phyloP scores from a whole-genome alignment of 2,113 vertebrate genomes.

The Pionites leucogaster region DNA sequence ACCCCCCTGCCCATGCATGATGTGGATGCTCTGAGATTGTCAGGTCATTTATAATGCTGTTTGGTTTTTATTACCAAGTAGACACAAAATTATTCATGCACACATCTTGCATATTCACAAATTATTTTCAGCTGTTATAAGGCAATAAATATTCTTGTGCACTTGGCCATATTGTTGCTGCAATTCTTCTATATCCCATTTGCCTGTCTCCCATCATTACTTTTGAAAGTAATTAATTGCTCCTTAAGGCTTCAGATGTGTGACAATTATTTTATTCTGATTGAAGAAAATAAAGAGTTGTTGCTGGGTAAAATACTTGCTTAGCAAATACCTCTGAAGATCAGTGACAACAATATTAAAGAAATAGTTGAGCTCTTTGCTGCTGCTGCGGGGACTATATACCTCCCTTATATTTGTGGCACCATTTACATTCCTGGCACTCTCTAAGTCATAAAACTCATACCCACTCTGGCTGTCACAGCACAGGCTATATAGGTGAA shows the following conservation, averaged over 20 bases:
- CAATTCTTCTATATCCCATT: not conserved
- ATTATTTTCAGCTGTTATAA: slow-evolving; percentile 14
- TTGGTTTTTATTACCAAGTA: not conserved
- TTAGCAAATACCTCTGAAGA: not conserved
- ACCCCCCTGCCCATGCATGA: not conserved
- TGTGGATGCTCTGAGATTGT: not conserved
- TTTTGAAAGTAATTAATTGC: not conserved
- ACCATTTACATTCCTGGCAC: not conserved
- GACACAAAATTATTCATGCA: not conserved
- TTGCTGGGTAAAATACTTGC: not conserved
- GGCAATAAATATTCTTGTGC: not conserved
- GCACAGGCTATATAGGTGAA: not conserved
- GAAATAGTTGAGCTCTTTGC: not conserved
- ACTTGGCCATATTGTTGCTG: not conserved
- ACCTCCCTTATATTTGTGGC: not conserved
- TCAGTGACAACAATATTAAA: not conserved
- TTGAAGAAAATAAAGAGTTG: not conserved
- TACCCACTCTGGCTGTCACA: not conserved
- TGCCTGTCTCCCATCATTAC: not conserved
- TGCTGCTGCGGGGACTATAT: not conserved
- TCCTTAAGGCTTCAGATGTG: accelerated
- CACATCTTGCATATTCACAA: not conserved
- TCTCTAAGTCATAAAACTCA: not conserved
- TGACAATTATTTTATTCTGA: not conserved
- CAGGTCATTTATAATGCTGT: not conserved